Conservation (phyloP, 2,113 vertebrate genomes). For the Triplophysa tibetana region DNA sequence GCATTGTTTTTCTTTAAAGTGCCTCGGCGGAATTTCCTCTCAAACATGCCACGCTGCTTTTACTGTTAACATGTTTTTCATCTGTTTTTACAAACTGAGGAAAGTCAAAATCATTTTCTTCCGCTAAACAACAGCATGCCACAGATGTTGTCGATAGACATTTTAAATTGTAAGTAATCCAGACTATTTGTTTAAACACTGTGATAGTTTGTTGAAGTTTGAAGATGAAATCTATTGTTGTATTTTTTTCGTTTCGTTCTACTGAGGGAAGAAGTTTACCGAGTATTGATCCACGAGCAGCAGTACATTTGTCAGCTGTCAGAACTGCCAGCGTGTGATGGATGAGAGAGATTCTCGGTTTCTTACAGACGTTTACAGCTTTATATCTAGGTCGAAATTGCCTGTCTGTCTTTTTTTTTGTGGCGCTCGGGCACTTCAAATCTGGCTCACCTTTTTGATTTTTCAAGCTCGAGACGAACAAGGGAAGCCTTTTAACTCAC, state of each 20-base stretch:
- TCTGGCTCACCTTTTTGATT: not conserved
- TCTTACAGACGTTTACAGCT: slow-evolving; percentile 41
- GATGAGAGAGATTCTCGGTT: slow-evolving; percentile 31
- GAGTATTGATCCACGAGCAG: slow-evolving; percentile 29
- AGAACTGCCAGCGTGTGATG: slow-evolving; percentile 38
- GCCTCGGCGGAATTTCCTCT: no score
- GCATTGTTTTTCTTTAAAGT: no score
- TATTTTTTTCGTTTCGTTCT: slow-evolving; percentile 4
- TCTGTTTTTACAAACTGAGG: not conserved
- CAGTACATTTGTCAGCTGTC: slow-evolving; percentile 45
- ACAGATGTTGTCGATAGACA: not conserved
- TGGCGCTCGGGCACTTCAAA: slow-evolving; percentile 20
- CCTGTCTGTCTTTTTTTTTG: slow-evolving; percentile 34
- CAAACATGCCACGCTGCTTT: no score
- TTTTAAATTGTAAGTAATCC: not conserved
- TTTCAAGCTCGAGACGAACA: not conserved
- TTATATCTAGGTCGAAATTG: slow-evolving; percentile 37
- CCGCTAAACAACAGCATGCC: not conserved
- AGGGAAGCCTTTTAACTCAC: not conserved
- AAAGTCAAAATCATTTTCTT: not conserved
- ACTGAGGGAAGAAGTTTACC: not conserved
- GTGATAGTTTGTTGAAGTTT: slow-evolving; percentile 1
- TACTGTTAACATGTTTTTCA: no score
- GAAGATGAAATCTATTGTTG: not conserved
- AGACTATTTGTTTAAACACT: not conserved